Evolutionary conservation across 2,113 vertebrate species (phyloP).

Genomic region (Scomber colias): DNA sequence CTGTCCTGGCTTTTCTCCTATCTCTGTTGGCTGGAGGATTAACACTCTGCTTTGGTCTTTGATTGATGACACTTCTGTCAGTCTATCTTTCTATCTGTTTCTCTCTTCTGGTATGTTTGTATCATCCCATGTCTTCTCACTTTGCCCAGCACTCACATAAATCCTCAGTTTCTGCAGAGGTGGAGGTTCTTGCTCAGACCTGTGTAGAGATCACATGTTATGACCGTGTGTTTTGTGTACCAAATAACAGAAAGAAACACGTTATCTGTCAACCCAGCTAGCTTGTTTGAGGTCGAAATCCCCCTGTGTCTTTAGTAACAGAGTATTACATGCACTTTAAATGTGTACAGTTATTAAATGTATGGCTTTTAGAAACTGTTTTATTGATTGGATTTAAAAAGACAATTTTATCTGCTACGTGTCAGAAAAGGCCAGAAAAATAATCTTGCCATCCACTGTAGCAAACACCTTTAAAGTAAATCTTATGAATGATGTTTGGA

Average conservation of each 20-base stretch:
- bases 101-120: constrained; percentile 18
- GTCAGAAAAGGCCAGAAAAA: no score
- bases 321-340: neutral
- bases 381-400: no score
- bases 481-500: no score
- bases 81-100: constrained; percentile 19
- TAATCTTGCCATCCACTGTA: no score
- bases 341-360: neutral
- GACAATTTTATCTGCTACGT: no score
- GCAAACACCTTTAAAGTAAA: no score
- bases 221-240: constrained; percentile 3
- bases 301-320: neutral
- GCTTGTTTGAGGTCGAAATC: neutral
- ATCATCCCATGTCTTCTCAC: constrained; percentile 12
- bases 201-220: constrained; percentile 4
- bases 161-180: neutral
- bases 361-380: no score
- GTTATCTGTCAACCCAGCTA: constrained; percentile 12
- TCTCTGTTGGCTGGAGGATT: constrained; percentile 41
- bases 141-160: neutral
- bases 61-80: constrained; percentile 60
- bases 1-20: constrained; percentile 23
- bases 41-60: constrained; percentile 47
- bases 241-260: constrained; percentile 11
- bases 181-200: neutral